Base-by-base conservation (phyloP, 2,113 vertebrate species). In the Phasianus colchicus region DNA sequence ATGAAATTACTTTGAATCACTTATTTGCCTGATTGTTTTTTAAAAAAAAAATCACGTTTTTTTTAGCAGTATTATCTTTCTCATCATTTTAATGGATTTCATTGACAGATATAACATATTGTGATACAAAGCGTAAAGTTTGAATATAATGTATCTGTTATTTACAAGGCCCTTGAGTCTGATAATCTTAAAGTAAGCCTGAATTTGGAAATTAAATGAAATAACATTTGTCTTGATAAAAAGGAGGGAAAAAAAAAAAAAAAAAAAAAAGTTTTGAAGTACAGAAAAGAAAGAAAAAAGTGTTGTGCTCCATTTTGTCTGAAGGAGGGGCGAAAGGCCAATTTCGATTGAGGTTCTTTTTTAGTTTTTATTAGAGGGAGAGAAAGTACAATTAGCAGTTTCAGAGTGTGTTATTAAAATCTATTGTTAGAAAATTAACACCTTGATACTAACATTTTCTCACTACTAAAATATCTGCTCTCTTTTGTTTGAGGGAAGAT, bases 221-320 rank as follows among this genome's bases (percentile, higher is more conserved):
- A 36, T 20, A 30, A 5, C 8, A 8, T 83, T 65, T 76, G 10
- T 1, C 6, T 14, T n/a, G 6, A 2, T 64, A 11, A 50, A 24
- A 63, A 65, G 2, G 5, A 9, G 9, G 21, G 21, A 16, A 19
- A 42, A 6, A 29, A 52, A 52, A 13, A 16, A 16, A 19, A 18
- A 16, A 19, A 42, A 6, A 29, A 52, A 52, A 13, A 16, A 16
- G 10, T 6, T 38, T 43, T 60, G 11, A 38, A 80, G 17, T 14
- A 21, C 0, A 1, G 24, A 13, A 47, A 30, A 24, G 48, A 10
- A 73, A 69, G 50, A 8, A 11, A 50, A 5, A 18, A 1, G 6
- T 65, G 7, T 0, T 1, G 14, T 42, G 81, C 8, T 77, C 20
- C 9, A 5, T 47, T 74, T 89, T 42, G 18, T 25, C 29, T 73